Evolutionary conservation across 2,888 invertebrate species (phyloP), one percentile per base, ranked within the genome.

Genomic region (Lamproptera curius): DNA sequence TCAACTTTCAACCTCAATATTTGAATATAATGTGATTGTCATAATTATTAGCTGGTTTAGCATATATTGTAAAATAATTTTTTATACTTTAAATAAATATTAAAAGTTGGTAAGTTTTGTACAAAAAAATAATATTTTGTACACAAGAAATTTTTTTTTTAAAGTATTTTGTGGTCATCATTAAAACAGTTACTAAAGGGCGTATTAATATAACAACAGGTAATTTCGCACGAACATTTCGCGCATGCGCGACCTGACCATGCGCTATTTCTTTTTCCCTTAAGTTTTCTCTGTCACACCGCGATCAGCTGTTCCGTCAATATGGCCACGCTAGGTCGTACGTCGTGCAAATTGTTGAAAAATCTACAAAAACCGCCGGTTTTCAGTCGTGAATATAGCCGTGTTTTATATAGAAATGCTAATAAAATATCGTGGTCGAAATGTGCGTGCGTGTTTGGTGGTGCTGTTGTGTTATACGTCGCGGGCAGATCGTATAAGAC

Each of bases 301-400:
- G 73, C 74, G 72, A 70, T 72, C 73, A 74, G 71, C 78, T 76
- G 79, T 78, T 76, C 69, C 76, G 59, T 71, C 81, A 88, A 84
- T 79, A 89, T 89, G 89, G 89, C 89, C 68, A 80, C 86, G 70
- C 46, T 87, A 61, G 70, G 83, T 70, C 82, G 85, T 65, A 70
- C 72, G 57, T 72, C 84, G 54, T 65, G 62, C 40, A 86, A 82
- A 77, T 75, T 89, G 68, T 67, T 86, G 40, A 71, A 67, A 74
- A 85, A 84, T 72, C 64, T 80, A 52, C 73, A 75, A 56, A 60
- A 74, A 70, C 64, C 71, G 35, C 69, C 73, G 23, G 61, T 70
- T 69, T 64, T 73, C 33, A 58, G 59, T 46, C 75, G 82, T 52
- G 80, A 79, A 74, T 69, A 73, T 54, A 77, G 73, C 64, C 62